A percentile compares a stretch with the other conserved stretches of the same genome.
Evolutionary conservation across 1,140 invertebrate genomes (phyloP).

Genomic region (Saxidomus purpurata): DNA sequence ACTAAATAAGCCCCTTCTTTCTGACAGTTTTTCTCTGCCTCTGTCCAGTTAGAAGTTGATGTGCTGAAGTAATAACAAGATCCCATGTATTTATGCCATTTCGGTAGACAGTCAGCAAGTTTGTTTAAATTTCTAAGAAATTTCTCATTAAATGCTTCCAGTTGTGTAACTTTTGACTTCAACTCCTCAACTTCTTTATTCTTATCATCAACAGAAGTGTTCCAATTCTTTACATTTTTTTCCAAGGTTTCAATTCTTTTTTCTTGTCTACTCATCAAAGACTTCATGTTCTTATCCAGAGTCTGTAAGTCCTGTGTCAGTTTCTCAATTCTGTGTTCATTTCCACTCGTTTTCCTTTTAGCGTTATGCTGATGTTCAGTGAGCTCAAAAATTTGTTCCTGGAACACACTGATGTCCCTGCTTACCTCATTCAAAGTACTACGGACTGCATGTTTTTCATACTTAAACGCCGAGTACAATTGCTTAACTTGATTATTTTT

Average conservation of each 20-base stretch:
- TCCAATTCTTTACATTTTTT: background rate
- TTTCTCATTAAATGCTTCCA: background rate
- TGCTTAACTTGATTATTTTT: background rate
- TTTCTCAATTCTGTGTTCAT: background rate
- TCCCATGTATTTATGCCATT: background rate
- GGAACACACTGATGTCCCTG: background rate
- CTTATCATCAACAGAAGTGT: background rate
- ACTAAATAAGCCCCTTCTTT: slow-evolving; percentile 5
- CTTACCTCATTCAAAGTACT: background rate
- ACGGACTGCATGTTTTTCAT: background rate
- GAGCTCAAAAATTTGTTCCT: background rate
- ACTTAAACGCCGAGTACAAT: background rate
- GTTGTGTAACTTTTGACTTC: background rate
- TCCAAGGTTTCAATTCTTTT: background rate
- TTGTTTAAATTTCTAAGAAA: background rate
- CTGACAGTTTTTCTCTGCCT: background rate
- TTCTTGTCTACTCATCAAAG: background rate
- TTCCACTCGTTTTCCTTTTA: background rate
- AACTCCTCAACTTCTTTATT: background rate
- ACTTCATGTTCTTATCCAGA: background rate
- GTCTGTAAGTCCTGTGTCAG: background rate
- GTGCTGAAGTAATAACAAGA: background rate
- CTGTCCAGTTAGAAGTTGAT: background rate
- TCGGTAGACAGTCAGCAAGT: background rate
- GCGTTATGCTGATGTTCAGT: background rate